Conservation (phyloP, 1,140 invertebrate genomes). For the Hermatobates lingyangjiaoensis region DNA sequence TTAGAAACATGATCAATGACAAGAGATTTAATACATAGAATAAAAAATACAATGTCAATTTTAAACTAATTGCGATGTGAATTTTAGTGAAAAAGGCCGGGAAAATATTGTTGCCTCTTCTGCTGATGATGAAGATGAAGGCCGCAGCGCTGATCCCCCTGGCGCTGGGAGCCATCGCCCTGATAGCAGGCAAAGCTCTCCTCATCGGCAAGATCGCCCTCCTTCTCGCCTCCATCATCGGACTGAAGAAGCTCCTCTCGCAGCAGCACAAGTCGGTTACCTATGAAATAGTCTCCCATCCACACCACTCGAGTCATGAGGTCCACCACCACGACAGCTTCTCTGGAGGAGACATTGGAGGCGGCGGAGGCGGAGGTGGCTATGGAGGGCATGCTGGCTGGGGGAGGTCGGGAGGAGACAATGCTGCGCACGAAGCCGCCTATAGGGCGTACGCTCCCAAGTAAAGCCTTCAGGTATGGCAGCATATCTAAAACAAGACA, state of each 20-base stretch:
- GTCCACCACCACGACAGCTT: constrained; percentile 29
- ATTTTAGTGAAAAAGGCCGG: constrained; percentile 41
- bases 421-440: constrained; percentile 50
- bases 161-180: constrained; percentile 53
- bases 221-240: constrained; percentile 59
- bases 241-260: constrained; percentile 53
- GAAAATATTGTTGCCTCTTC: constrained; percentile 54
- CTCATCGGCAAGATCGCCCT: constrained; percentile 65
- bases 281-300: constrained; percentile 63
- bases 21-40: too few relatives aligned
- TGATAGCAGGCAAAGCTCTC: constrained; percentile 67
- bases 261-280: constrained; percentile 59
- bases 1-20: too few relatives aligned
- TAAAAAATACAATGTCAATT: too few relatives aligned
- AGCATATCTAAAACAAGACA: too few relatives aligned
- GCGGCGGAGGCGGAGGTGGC: constrained; percentile 10
- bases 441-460: constrained; percentile 49
- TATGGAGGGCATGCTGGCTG: constrained; percentile 37
- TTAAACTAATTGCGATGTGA: neutral
- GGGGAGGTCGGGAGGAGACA: constrained; percentile 26
- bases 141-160: constrained; percentile 54
- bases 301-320: constrained; percentile 48
- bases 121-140: constrained; percentile 53
- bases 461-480: too few relatives aligned
- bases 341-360: constrained; percentile 24